These are phyloP conservation scores for Mayetiola destructor DNA, from an alignment of 2,888 invertebrate genomes.

Conservation along the genomic window DNA sequence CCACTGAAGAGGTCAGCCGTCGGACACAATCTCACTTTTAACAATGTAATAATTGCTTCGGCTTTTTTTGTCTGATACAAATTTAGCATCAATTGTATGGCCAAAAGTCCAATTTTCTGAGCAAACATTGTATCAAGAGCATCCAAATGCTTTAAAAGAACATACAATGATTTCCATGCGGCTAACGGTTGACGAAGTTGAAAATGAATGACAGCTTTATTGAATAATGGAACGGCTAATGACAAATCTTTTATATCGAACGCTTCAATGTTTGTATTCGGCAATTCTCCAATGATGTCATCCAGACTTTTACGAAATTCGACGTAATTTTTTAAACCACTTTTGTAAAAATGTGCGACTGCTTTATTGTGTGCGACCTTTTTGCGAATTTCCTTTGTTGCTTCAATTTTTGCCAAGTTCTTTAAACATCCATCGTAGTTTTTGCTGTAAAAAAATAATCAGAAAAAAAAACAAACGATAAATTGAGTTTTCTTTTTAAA, in stretches of 20 bases:
- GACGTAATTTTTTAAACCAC: slow-evolving; percentile 56
- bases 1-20: slow-evolving; percentile 19
- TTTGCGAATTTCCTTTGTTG: slow-evolving; percentile 1
- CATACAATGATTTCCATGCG: slow-evolving; percentile 27
- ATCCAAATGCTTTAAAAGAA: slow-evolving; percentile 26
- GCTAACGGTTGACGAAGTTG: slow-evolving; percentile 31
- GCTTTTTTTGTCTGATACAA: slow-evolving; percentile 33
- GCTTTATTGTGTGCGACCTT: slow-evolving; percentile 65
- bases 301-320: slow-evolving; percentile 53
- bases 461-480: not conserved
- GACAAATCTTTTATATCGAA: slow-evolving; percentile 11
- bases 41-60: slow-evolving; percentile 27
- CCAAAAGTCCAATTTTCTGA: slow-evolving; percentile 28
- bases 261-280: slow-evolving; percentile 19
- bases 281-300: slow-evolving; percentile 26
- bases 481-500: not conserved
- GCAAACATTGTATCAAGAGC: slow-evolving; percentile 24
- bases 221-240: slow-evolving; percentile 20
- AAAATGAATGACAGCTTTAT: slow-evolving; percentile 31
- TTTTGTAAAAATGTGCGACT: slow-evolving; percentile 65
- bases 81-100: slow-evolving; percentile 28
- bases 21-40: slow-evolving; percentile 26
- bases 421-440: slow-evolving; percentile 14
- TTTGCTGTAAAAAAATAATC: slow-evolving; percentile 14
- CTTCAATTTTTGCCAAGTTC: slow-evolving; percentile 14